Evolutionary conservation across 2,797 vertebrate species (phyloP), one percentile per base, ranked within the genome.

Genomic region (Tadarida brasiliensis): DNA sequence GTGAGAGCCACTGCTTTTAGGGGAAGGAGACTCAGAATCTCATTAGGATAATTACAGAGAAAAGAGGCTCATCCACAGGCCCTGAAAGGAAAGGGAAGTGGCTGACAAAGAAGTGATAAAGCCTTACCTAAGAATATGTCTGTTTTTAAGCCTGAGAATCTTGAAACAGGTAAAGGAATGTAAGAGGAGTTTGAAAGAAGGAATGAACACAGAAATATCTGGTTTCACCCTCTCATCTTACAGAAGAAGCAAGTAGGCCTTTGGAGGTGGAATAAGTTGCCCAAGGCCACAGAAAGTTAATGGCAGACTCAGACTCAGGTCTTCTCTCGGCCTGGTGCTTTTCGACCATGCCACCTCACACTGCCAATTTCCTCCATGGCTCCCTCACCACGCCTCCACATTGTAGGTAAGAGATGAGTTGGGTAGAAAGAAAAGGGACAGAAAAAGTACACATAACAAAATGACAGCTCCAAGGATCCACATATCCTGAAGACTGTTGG

Each of bases 121-220:
- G 57, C 17, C 61, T 87, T 35, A 78, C 33, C 61, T 35, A 86
- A 95, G 77, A 65, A 26, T 56, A 68, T 24, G 51, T 93, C 39
- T 95, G 17, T 56, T 67, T 82, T 96, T 83, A 84, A 94, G 26
- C 44, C 88, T 39, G 1, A 84, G 90, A 83, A 68, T 83, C 65
- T 35, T 86, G 0, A 59, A 85, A 92, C 6, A 73, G 47, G n/a
- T 74, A 81, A 90, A 96, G 57, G n/a, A 91, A 83, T 24, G 77
- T 3, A 7, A 61, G 5, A 90, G 49, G 35, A 90, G 17, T 73
- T 71, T 35, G 63, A 90, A 49, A 65, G 51, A n/a, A 35, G 59
- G 35, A 56, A 92, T 76, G 74, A 96, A 83, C 74, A 84, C 16
- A 80, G 44, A 91, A 68, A 78, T 82, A 91, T 89, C 47, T 59